Base-by-base conservation (phyloP, 2,113 vertebrate genomes). In the Triplophysa rosa region DNA sequence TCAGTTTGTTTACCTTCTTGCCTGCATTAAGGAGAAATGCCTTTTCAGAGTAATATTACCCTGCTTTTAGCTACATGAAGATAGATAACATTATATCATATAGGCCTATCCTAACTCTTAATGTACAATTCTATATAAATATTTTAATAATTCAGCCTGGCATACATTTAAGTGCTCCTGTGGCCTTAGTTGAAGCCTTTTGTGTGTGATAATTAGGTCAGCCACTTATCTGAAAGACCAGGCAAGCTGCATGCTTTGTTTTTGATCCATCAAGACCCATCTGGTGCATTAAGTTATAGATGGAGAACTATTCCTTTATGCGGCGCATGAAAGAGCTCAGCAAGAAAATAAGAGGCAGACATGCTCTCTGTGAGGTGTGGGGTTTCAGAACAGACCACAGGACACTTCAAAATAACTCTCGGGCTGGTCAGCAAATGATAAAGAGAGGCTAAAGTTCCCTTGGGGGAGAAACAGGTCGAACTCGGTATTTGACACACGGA, bases 271-370 rank as follows among this genome's bases (percentile, higher is more conserved):
- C 77, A 40, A 52, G 37, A 9, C 64, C 85, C 52, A 80, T 81
- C 80, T 85, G 80, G 63, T 91, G 87, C 89, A 90, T 92, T 91
- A 89, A 85, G 78, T 82, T 83, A 80, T 81, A 71, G 80, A 75
- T 11, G 87, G 84, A 87, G 67, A 82, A 82, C 70, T 80, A 66
- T 83, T 76, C 82, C 86, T 83, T 87, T 84, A 85, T 74, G 78
- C 61, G 68, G 61, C 12, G 72, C 78, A 80, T 65, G 83, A 81
- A 80, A 29, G 78, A 77, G 40, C 26, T 26, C 12, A 68, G 58
- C 16, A 10, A 58, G 59, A 79, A 61, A 56, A 76, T 74, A 74
- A 74, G 23, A 74, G 58, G 0, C 4, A 63, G 72, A 74, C 26
- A 42, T 29, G 40, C 72, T 74, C 79, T 80, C 81, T 77, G 1